These are phyloP conservation scores for Ophraella communa DNA, from an alignment of 2,888 invertebrate genomes.

Conservation along the genomic window DNA sequence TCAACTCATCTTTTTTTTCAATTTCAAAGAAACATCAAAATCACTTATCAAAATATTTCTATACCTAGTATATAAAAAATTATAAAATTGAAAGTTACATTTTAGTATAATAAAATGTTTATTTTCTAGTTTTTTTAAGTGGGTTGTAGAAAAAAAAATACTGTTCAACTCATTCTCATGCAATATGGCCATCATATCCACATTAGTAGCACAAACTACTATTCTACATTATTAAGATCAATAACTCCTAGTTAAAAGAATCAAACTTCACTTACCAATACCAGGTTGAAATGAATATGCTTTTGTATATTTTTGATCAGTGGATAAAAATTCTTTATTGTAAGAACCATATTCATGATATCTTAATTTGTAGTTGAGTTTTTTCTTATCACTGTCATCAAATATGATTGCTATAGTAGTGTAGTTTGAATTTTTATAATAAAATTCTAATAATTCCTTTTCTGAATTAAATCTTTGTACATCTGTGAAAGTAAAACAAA, in stretches of 20 bases:
- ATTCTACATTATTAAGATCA: background rate
- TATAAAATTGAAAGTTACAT: too few species aligned
- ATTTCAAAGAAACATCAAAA: too few species aligned
- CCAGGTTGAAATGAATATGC: background rate
- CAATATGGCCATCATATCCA: too few species aligned
- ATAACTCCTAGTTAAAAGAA: background rate
- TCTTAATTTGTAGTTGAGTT: slow-evolving; percentile 51
- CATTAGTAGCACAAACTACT: too few species aligned
- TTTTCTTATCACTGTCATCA: slow-evolving; percentile 40
- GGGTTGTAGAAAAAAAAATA: too few species aligned
- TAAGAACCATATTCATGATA: slow-evolving; percentile 44
- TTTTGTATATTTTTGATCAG: slow-evolving; percentile 26
- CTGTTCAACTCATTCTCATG: too few species aligned
- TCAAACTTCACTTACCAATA: slow-evolving; percentile 3
- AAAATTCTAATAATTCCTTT: slow-evolving; percentile 46
- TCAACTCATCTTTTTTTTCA: too few species aligned
- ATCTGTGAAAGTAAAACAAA: slow-evolving; percentile 41
- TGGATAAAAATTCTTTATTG: slow-evolving; percentile 40
- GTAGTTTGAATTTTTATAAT: slow-evolving; percentile 40
- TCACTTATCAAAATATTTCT: too few species aligned
- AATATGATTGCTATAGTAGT: slow-evolving; percentile 50
- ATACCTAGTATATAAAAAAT: too few species aligned
- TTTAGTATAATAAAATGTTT: too few species aligned
- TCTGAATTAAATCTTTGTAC: slow-evolving; percentile 46
- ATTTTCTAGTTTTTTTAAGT: too few species aligned